Conservation (phyloP, 2,888 invertebrate genomes). For the Agonopterix alstromeriana region DNA sequence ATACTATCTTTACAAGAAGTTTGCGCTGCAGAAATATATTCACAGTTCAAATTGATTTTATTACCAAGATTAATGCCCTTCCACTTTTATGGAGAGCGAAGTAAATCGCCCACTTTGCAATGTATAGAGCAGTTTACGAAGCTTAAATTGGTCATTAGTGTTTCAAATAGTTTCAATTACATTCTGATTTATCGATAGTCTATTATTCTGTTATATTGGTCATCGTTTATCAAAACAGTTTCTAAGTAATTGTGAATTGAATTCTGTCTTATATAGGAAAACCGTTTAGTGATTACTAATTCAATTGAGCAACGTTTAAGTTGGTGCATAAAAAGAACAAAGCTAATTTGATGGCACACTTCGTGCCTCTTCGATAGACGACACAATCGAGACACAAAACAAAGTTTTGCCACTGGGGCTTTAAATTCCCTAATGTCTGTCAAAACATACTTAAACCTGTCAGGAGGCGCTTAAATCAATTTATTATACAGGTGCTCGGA, state of each 20-base stretch:
- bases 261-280: not conserved
- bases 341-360: slow-evolving; percentile 35
- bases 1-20: slow-evolving; percentile 22
- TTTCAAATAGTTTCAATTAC: not conserved
- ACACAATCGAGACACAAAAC: slow-evolving; percentile 40
- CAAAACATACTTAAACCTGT: slow-evolving; percentile 70
- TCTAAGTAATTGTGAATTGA: too few relatives aligned
- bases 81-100: slow-evolving; percentile 16
- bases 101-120: slow-evolving; percentile 20
- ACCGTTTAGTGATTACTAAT: slow-evolving; percentile 21
- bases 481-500: slow-evolving; percentile 67
- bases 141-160: slow-evolving; percentile 8
- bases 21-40: slow-evolving; percentile 21
- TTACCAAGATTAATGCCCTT: slow-evolving; percentile 21
- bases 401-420: slow-evolving; percentile 60
- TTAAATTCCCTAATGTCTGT: slow-evolving; percentile 70
- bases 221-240: too few relatives aligned
- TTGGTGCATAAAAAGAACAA: slow-evolving; percentile 23
- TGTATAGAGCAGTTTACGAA: slow-evolving; percentile 16
- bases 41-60: slow-evolving; percentile 27
- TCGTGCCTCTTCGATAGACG: slow-evolving; percentile 27
- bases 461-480: slow-evolving; percentile 73
- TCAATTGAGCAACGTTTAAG: slow-evolving; percentile 22
- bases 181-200: too few relatives aligned
- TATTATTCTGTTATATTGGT: too few relatives aligned